Conservation (phyloP, 2,797 vertebrate genomes). For the Galaxias olidus region DNA sequence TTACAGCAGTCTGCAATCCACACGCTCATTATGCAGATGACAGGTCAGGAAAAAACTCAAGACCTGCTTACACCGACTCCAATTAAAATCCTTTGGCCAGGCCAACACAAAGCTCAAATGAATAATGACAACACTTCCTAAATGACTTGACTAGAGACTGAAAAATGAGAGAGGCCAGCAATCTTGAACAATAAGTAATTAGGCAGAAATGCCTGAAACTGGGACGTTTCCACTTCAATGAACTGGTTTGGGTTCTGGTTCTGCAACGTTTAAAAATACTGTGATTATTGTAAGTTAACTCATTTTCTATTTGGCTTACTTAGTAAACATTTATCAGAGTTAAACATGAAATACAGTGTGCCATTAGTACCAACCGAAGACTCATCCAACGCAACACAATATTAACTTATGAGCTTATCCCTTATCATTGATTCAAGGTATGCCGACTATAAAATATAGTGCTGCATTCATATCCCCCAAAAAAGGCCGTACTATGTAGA, state of each 20-base stretch:
- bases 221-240: not conserved
- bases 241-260: not conserved
- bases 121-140: constrained; percentile 61
- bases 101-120: constrained; percentile 56
- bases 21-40: constrained; percentile 76
- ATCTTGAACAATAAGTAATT: constrained; percentile 29
- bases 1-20: constrained; percentile 67
- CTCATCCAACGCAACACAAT: no score
- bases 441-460: no score
- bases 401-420: no score
- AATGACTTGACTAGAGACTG: constrained; percentile 33
- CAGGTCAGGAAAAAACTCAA: constrained; percentile 55
- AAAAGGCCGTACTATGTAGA: no score
- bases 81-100: constrained; percentile 77
- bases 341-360: no score
- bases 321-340: no score
- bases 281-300: no score
- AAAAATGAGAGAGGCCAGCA: constrained; percentile 35
- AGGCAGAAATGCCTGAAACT: constrained; percentile 32
- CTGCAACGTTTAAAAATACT: not conserved
- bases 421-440: no score
- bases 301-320: no score
- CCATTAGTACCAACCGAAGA: no score
- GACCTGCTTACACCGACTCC: constrained; percentile 65
- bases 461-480: no score